Evolutionary conservation across 1,140 invertebrate species (phyloP).

Genomic region (Tetramorium simillimum): DNA sequence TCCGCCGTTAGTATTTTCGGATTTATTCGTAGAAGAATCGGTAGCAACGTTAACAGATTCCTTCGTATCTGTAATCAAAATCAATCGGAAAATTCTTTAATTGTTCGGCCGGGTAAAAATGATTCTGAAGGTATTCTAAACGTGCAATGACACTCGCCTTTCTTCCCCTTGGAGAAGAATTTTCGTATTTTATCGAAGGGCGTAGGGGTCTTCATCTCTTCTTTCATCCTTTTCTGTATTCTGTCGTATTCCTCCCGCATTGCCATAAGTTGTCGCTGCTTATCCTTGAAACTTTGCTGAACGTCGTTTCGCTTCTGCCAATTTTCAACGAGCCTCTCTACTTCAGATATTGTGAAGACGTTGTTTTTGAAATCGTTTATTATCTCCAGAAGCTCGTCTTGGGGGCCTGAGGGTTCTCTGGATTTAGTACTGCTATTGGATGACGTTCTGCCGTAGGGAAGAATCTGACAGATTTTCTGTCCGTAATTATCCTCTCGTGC

Average conservation of each 20-base stretch:
- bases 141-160: conserved; percentile 78
- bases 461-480: conserved; percentile 46
- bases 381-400: conserved; percentile 94
- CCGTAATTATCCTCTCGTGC: conserved; percentile 74
- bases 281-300: conserved; percentile 93
- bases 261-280: conserved; percentile 92
- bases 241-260: conserved; percentile 93
- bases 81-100: background rate
- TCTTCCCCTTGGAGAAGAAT: conserved; percentile 89
- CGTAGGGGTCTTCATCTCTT: conserved; percentile 90
- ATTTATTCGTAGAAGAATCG: conserved; percentile 73
- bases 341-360: conserved; percentile 93
- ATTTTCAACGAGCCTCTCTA: conserved; percentile 93
- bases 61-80: conserved; percentile 75
- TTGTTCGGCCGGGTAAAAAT: background rate
- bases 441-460: conserved; percentile 62
- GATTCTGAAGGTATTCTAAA: background rate
- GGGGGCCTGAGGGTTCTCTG: conserved; percentile 80
- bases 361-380: conserved; percentile 96
- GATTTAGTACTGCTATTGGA: conserved; percentile 74
- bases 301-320: conserved; percentile 95
- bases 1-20: conserved; percentile 73
- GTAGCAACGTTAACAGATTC: conserved; percentile 69
- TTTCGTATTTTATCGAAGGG: conserved; percentile 92
- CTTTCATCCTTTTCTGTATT: conserved; percentile 91